Evolutionary conservation across 2,113 vertebrate species (phyloP).

Genomic region (Lutjanus erythropterus): DNA sequence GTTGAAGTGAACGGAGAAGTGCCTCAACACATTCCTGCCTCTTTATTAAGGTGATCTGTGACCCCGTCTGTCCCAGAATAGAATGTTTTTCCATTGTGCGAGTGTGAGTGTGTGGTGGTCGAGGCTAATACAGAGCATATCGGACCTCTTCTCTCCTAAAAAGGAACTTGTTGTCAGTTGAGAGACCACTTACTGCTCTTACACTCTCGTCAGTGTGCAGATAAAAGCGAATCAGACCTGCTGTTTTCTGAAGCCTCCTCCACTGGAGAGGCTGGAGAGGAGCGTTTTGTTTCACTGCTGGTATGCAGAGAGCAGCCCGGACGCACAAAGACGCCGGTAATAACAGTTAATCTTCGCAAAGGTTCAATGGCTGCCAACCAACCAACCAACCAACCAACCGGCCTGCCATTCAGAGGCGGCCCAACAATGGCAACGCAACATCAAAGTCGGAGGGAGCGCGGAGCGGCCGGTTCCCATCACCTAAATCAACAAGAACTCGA

Average conservation of each 20-base stretch:
- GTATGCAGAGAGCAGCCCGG: conserved; percentile 74
- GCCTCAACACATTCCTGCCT: conserved; percentile 67
- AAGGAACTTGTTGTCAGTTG: conserved; percentile 63
- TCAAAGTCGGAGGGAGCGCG: conserved; percentile 53
- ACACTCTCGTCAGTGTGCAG: conserved; percentile 57
- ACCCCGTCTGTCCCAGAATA: conserved; percentile 62
- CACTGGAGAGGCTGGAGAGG: conserved; percentile 74
- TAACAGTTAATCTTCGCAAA: conserved; percentile 79
- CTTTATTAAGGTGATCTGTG: conserved; percentile 74
- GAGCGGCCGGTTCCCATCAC: conserved; percentile 72
- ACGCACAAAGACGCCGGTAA: conserved; percentile 70
- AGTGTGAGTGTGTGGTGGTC: conserved; percentile 35
- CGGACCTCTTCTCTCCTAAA: conserved; percentile 59
- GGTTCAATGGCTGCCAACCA: conserved; percentile 74
- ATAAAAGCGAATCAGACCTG: conserved; percentile 67
- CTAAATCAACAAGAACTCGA: conserved; percentile 65
- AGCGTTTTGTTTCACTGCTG: conserved; percentile 70
- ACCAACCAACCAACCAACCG: conserved; percentile 24
- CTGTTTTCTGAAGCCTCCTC: conserved; percentile 75
- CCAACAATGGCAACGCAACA: conserved; percentile 57
- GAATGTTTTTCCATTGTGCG: conserved; percentile 53
- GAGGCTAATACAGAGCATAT: conserved; percentile 46
- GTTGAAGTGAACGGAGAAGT: conserved; percentile 54
- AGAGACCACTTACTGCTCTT: conserved; percentile 74
- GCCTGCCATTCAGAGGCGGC: conserved; percentile 41